phyloP scores from a whole-genome alignment of 1,140 invertebrate species.

The Brachionus angularis region DNA sequence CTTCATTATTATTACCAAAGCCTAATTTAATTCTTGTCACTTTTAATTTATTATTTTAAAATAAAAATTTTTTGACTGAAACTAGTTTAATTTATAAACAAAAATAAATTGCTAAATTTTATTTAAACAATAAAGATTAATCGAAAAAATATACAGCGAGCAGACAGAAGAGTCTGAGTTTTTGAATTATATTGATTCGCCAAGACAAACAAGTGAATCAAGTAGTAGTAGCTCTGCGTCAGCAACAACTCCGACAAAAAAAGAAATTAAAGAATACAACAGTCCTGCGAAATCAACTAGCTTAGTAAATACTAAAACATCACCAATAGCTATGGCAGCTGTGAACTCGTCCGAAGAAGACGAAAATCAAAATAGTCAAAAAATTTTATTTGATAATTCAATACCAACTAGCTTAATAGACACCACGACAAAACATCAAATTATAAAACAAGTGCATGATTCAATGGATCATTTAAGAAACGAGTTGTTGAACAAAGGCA shows the following conservation, averaged over 20 bases:
- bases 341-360: not conserved
- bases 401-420: conserved; percentile 26
- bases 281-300: not conserved
- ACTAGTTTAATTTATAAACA: too few relatives aligned
- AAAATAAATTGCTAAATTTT: too few relatives aligned
- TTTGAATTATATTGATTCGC: too few relatives aligned
- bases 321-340: not conserved
- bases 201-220: too few relatives aligned
- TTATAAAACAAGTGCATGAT: conserved; percentile 37
- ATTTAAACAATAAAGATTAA: not conserved
- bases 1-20: too few relatives aligned
- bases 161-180: conserved; percentile 20
- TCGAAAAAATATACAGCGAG: conserved; percentile 40
- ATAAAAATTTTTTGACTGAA: too few relatives aligned
- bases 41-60: too few relatives aligned
- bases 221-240: too few relatives aligned
- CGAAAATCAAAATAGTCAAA: too few relatives aligned
- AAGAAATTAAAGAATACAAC: not conserved
- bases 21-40: too few relatives aligned
- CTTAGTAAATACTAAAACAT: conserved; percentile 4
- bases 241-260: not conserved
- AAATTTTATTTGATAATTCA: too few relatives aligned
- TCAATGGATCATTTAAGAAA: conserved; percentile 39
- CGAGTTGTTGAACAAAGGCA: conserved; percentile 12
- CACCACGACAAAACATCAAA: conserved; percentile 16